phyloP scores from a whole-genome alignment of 2,888 invertebrate genomes.

The Acanthosoma haemorrhoidale region DNA sequence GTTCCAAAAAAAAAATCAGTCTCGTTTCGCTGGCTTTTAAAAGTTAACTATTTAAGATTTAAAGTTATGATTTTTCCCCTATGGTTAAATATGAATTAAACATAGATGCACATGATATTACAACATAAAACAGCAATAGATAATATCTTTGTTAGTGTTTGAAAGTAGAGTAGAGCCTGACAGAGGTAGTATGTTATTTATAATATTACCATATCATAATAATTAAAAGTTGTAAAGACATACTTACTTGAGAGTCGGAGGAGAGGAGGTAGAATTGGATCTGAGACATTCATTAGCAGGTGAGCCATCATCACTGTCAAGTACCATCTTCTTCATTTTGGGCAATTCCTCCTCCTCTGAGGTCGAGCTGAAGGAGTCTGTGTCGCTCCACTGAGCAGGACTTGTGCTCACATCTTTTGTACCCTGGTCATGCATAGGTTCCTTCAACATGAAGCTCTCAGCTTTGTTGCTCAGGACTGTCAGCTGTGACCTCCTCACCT shows the following conservation, averaged over 20 bases:
- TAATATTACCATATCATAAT: too few species aligned
- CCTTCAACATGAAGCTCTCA: conserved; percentile 75
- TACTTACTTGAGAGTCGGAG: not conserved
- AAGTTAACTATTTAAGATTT: too few species aligned
- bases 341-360: conserved; percentile 27
- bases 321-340: conserved; percentile 43
- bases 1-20: too few species aligned
- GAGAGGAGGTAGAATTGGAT: not conserved
- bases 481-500: conserved; percentile 58
- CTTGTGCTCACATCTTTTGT: conserved; percentile 14
- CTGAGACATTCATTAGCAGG: not conserved
- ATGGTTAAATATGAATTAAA: too few species aligned
- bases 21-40: too few species aligned
- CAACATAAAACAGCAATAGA: too few species aligned
- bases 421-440: conserved; percentile 55
- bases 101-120: too few species aligned
- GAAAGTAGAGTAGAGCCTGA: too few species aligned
- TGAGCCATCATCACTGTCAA: not conserved
- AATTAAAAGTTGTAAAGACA: too few species aligned
- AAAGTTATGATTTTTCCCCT: too few species aligned
- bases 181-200: too few species aligned
- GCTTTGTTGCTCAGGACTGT: conserved; percentile 68
- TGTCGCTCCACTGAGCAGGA: conserved; percentile 33
- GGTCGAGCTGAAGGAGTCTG: not conserved
- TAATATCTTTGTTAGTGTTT: too few species aligned